These are phyloP conservation scores for Pantherophis alleghaniensis DNA, from an alignment of 2,797 vertebrate genomes.

Conservation along the genomic window DNA sequence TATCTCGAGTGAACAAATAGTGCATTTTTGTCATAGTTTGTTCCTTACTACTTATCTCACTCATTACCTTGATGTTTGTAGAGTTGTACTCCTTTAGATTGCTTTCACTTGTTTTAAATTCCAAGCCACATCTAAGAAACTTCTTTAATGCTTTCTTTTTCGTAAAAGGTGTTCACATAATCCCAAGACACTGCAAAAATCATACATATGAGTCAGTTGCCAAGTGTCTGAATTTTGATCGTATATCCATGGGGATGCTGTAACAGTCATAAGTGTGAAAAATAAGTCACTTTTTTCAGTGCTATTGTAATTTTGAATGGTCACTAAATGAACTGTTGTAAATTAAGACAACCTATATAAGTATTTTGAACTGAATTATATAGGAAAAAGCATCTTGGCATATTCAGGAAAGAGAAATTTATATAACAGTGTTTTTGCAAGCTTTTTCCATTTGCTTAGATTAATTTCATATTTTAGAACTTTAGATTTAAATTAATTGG, in stretches of 20 bases:
- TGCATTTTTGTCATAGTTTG: constrained; percentile 16
- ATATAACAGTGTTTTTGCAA: constrained; percentile 6
- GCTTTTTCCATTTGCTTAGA: background rate
- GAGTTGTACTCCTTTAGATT: constrained; percentile 5
- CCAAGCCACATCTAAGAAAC: constrained; percentile 26
- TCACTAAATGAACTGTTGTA: background rate
- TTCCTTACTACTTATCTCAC: constrained; percentile 41
- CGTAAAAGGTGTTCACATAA: background rate
- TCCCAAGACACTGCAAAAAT: background rate
- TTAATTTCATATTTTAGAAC: background rate
- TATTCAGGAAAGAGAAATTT: constrained; percentile 12
- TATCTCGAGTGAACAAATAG: constrained; percentile 31
- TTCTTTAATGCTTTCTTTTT: background rate
- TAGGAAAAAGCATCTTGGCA: constrained; percentile 8
- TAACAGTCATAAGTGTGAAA: background rate
- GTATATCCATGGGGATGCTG: background rate
- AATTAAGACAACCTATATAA: background rate
- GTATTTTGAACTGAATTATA: background rate
- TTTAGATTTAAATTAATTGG: background rate
- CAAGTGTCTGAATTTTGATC: background rate
- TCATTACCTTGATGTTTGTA: constrained; percentile 27
- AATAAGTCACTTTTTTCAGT: background rate
- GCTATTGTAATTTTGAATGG: background rate
- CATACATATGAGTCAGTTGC: background rate
- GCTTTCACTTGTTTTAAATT: constrained; percentile 16